Evolutionary conservation across 2,888 invertebrate species (phyloP).

Genomic region (Yponomeuta cagnagella): DNA sequence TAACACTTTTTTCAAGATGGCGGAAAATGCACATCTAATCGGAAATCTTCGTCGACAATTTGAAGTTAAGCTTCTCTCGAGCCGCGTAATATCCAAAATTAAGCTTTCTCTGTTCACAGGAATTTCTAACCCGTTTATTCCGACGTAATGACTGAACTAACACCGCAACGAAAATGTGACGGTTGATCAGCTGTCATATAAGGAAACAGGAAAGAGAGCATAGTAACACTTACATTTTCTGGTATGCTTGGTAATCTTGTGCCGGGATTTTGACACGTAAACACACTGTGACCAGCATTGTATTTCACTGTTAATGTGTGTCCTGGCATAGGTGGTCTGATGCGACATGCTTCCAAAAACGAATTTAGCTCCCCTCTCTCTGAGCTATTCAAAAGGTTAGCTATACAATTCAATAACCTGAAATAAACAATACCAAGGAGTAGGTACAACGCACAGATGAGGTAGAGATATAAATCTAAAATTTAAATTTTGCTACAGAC

Average conservation of each 20-base stretch:
- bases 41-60: too few relatives aligned
- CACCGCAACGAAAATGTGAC: too few relatives aligned
- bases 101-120: too few relatives aligned
- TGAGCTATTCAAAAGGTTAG: slow-evolving; percentile 80
- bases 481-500: background rate
- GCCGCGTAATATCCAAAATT: too few relatives aligned
- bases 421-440: slow-evolving; percentile 21
- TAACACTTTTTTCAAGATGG: too few relatives aligned
- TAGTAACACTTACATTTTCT: slow-evolving; percentile 86
- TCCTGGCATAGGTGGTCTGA: slow-evolving; percentile 57
- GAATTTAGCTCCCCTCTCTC: slow-evolving; percentile 51
- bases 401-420: slow-evolving; percentile 88
- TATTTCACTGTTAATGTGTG: slow-evolving; percentile 58
- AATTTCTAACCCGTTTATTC: too few relatives aligned
- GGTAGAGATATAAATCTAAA: background rate
- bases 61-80: too few relatives aligned
- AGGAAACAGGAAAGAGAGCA: too few relatives aligned
- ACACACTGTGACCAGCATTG: slow-evolving; percentile 58
- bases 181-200: too few relatives aligned
- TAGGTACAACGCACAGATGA: background rate
- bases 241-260: slow-evolving; percentile 94
- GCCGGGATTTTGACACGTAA: slow-evolving; percentile 83
- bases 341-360: slow-evolving; percentile 58
- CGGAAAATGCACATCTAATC: too few relatives aligned
- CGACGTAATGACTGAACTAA: too few relatives aligned